phyloP scores from a whole-genome alignment of 2,113 vertebrate species.

The Acanthochromis polyacanthus region DNA sequence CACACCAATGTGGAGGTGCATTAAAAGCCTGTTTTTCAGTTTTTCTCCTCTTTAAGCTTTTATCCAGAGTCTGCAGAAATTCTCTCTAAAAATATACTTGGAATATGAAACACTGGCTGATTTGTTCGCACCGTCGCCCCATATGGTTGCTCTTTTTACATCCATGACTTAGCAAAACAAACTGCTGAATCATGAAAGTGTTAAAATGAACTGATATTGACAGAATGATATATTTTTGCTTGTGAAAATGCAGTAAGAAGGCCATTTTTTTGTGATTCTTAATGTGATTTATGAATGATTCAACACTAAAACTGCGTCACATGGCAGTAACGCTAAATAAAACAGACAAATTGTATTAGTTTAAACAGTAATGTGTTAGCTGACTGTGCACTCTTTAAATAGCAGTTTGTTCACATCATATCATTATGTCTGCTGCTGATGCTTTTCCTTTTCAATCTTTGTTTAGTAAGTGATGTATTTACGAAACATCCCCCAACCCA shows the following conservation, averaged over 20 bases:
- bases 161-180: too few species aligned
- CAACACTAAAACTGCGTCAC: neutral
- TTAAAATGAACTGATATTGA: too few species aligned
- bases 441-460: slow-evolving; percentile 22
- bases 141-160: too few species aligned
- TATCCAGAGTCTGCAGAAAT: too few species aligned
- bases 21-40: too few species aligned
- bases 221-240: neutral
- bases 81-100: too few species aligned
- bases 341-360: neutral
- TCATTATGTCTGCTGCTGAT: neutral
- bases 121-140: too few species aligned
- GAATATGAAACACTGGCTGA: too few species aligned
- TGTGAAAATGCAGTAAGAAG: neutral
- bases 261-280: too few species aligned
- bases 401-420: neutral
- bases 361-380: neutral
- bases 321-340: neutral
- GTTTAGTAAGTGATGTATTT: neutral
- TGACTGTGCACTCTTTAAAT: neutral
- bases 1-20: neutral
- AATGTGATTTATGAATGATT: too few species aligned
- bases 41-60: neutral
- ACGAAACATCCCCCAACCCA: slow-evolving; percentile 8
- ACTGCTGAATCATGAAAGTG: too few species aligned